Conservation (phyloP, 2,888 invertebrate genomes). For the Sinohyriopsis cumingii region DNA sequence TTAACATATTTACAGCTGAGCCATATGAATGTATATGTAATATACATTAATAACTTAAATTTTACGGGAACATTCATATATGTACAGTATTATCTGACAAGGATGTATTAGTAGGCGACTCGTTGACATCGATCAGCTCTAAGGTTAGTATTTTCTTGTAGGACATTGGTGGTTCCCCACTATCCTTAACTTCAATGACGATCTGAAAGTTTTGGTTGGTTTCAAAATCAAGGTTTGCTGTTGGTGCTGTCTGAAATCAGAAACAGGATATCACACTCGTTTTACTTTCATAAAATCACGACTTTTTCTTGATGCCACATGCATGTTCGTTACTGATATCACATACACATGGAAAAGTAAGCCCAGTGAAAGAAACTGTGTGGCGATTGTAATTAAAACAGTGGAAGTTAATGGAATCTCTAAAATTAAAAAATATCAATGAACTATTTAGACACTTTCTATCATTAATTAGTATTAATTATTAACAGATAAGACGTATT, state of each 20-base stretch:
- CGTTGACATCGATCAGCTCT: slow-evolving; percentile 44
- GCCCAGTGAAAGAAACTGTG: too few species aligned
- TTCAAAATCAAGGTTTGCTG: slow-evolving; percentile 45
- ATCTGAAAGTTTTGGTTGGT: slow-evolving; percentile 12
- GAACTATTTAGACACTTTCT: too few species aligned
- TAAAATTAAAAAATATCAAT: too few species aligned
- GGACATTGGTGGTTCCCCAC: slow-evolving; percentile 28
- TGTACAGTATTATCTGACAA: slow-evolving; percentile 34
- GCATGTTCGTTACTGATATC: too few species aligned
- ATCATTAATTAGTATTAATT: too few species aligned
- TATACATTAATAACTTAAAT: too few species aligned
- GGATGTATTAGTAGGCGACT: slow-evolving; percentile 35
- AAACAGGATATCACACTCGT: not conserved
- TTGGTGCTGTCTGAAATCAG: slow-evolving; percentile 30
- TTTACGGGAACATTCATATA: not conserved
- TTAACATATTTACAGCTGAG: too few species aligned
- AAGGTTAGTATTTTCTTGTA: slow-evolving; percentile 35
- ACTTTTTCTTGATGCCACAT: not conserved
- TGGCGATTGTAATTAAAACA: too few species aligned
- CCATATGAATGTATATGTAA: too few species aligned
- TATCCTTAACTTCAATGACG: slow-evolving; percentile 34
- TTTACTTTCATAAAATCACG: not conserved
- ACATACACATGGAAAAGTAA: too few species aligned
- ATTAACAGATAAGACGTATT: too few species aligned
- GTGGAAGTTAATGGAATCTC: too few species aligned